phyloP scores from a whole-genome alignment of 2,797 vertebrate genomes.

The Sebastes diaconus region DNA sequence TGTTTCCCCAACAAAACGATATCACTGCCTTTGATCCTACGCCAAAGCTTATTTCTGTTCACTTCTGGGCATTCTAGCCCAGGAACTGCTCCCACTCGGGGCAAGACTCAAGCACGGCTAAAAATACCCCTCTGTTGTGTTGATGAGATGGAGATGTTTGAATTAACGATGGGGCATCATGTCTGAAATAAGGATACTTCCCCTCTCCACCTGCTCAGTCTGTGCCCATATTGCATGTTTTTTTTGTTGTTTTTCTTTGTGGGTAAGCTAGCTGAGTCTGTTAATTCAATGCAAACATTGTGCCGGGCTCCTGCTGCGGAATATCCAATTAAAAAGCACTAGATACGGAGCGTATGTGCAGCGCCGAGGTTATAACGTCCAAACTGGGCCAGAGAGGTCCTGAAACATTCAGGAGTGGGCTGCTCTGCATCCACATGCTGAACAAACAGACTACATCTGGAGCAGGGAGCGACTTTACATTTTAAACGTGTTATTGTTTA shows the following conservation, averaged over 20 bases:
- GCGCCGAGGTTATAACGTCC: constrained; percentile 26
- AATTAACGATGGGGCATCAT: constrained; percentile 29
- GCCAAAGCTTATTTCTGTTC: constrained; percentile 64
- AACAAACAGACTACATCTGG: constrained; percentile 29
- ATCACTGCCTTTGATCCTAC: constrained; percentile 70
- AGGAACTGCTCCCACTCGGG: constrained; percentile 44
- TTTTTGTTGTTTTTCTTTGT: constrained; percentile 5
- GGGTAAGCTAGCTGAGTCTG: not conserved
- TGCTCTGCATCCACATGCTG: constrained; percentile 4
- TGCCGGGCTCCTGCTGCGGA: constrained; percentile 52
- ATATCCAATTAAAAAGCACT: constrained; percentile 69
- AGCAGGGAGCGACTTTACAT: not conserved
- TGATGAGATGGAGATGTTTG: constrained; percentile 53
- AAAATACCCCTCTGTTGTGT: constrained; percentile 51
- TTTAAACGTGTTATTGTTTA: constrained; percentile 3
- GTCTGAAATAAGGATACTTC: constrained; percentile 25
- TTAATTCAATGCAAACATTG: constrained; percentile 57
- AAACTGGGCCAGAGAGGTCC: constrained; percentile 61
- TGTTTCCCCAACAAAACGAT: constrained; percentile 70
- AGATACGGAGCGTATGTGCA: constrained; percentile 20
- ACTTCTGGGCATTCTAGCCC: constrained; percentile 66
- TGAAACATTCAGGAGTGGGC: constrained; percentile 49
- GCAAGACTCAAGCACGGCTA: constrained; percentile 36
- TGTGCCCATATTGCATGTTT: not conserved
- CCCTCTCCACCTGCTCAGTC: constrained; percentile 14